These are phyloP conservation scores for Peromyscus maniculatus DNA, from an alignment of 2,113 vertebrate species.

Conservation along the genomic window DNA sequence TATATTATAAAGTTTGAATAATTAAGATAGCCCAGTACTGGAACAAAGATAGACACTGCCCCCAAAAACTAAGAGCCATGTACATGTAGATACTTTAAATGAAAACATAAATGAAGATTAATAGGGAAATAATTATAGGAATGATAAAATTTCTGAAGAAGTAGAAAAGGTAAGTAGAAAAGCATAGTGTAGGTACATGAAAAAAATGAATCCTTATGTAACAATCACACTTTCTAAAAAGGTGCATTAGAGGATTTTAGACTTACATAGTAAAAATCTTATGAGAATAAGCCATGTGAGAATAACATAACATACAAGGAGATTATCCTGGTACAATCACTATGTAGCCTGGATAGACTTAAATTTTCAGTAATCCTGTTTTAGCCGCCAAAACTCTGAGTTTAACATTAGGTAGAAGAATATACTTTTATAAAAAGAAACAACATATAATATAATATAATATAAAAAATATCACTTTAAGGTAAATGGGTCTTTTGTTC, in stretches of 20 bases:
- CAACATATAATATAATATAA: neutral
- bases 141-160: neutral
- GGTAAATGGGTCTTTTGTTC: neutral
- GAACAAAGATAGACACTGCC: neutral
- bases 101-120: neutral
- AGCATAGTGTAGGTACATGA: neutral
- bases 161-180: neutral
- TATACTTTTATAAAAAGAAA: neutral
- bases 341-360: neutral
- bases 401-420: neutral
- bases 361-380: neutral
- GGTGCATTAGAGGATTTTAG: neutral
- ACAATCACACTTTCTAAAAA: neutral
- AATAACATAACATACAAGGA: neutral
- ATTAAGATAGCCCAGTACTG: neutral
- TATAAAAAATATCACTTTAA: neutral
- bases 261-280: neutral
- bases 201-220: neutral
- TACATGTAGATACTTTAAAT: neutral
- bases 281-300: neutral
- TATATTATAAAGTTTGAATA: neutral
- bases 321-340: neutral
- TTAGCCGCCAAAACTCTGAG: neutral
- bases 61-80: neutral
- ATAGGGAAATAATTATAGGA: neutral